Conservation (phyloP, 2,797 vertebrate genomes). For the Percopsis omiscomaycus region DNA sequence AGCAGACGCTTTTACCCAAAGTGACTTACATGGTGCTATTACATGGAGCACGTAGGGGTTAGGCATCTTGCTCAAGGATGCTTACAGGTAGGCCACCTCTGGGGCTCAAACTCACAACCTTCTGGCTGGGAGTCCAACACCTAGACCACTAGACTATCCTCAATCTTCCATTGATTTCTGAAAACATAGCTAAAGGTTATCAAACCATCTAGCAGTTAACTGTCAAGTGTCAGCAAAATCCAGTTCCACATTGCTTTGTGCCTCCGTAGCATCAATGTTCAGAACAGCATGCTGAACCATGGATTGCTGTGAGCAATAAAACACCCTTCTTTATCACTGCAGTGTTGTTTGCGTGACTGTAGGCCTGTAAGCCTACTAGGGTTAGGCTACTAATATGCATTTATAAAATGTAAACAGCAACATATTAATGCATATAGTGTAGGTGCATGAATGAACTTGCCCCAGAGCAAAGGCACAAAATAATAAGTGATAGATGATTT, state of each 20-base stretch:
- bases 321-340: not conserved
- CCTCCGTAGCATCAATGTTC: not conserved
- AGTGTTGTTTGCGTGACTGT: too few species aligned
- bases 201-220: not conserved
- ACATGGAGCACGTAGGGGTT: too few species aligned
- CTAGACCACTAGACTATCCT: too few species aligned
- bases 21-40: too few species aligned
- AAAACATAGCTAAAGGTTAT: constrained; percentile 6
- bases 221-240: constrained; percentile 4
- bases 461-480: constrained; percentile 16
- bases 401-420: constrained; percentile 1
- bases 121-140: too few species aligned
- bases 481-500: constrained; percentile 3
- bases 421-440: not conserved
- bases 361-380: too few species aligned
- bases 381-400: too few species aligned
- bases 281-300: not conserved
- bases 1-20: too few species aligned
- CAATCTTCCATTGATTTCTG: not conserved
- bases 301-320: not conserved
- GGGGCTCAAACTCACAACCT: too few species aligned
- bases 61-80: too few species aligned
- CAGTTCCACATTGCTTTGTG: not conserved
- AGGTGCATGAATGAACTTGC: constrained; percentile 5
- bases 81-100: too few species aligned